phyloP scores from a whole-genome alignment of 53 echinoderm and acorn worm species.

The Luidia sarsii region DNA sequence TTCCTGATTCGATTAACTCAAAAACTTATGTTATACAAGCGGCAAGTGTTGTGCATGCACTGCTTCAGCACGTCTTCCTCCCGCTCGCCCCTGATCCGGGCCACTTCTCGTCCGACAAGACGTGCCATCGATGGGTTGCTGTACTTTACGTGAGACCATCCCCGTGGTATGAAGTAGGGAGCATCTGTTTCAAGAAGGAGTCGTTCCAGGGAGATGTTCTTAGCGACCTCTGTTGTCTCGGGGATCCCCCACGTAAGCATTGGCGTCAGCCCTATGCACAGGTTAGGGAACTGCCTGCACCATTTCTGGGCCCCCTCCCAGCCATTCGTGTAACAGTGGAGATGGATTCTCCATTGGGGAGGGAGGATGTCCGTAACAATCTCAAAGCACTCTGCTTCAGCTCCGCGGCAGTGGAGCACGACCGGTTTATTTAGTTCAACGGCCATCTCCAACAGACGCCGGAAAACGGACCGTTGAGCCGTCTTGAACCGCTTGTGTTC shows the following conservation, averaged over 20 bases:
- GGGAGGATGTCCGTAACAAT: background rate
- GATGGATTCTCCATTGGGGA: background rate
- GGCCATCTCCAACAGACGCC: background rate
- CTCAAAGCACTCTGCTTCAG: background rate
- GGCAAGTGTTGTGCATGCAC: background rate
- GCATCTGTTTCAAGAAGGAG: slow-evolving; percentile 4
- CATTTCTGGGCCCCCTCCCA: background rate
- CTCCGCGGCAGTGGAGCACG: slow-evolving; percentile 3
- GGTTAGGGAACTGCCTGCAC: background rate
- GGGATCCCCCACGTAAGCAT: background rate
- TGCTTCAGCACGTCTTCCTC: background rate
- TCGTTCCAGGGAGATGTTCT: background rate
- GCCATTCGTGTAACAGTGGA: no score
- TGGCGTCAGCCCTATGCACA: background rate
- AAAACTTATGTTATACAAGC: background rate
- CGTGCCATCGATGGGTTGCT: slow-evolving; percentile 5
- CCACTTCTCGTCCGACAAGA: background rate
- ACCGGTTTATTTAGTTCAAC: background rate
- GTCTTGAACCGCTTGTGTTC: background rate
- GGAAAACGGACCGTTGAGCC: background rate
- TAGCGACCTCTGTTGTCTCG: background rate
- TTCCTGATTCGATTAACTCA: no score
- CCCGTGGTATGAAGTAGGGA: background rate
- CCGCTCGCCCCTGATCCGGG: background rate
- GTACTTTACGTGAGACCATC: no score